Evolutionary conservation across 2,113 vertebrate species (phyloP).

Genomic region (Camelus dromedarius): DNA sequence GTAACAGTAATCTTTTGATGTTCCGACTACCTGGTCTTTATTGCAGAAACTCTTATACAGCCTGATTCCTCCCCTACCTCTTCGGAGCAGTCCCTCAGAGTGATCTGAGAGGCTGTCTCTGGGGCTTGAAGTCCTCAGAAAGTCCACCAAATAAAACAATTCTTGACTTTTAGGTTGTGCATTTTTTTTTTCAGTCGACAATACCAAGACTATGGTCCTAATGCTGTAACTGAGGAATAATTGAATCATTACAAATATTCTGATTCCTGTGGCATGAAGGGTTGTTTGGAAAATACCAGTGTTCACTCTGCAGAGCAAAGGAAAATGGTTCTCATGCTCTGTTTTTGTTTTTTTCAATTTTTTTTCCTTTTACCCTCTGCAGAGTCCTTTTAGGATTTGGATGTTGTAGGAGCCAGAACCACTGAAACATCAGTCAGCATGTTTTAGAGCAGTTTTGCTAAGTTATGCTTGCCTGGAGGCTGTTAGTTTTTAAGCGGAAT

Average conservation of each 20-base stretch:
- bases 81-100: no score
- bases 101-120: no score
- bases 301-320: background rate
- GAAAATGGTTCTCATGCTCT: background rate
- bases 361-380: background rate
- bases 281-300: background rate
- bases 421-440: background rate
- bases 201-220: background rate
- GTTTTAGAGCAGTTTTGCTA: background rate
- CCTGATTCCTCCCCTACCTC: no score
- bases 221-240: background rate
- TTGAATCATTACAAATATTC: background rate
- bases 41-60: no score
- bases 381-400: background rate
- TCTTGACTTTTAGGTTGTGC: no score
- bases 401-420: background rate
- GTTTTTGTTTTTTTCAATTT: no score
- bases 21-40: no score
- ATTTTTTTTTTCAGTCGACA: no score
- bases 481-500: conserved; percentile 21
- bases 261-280: background rate
- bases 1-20: no score
- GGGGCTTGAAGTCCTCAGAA: no score
- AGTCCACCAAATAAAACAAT: no score
- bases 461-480: background rate